Percentiles rank a stretch among this genome's conserved stretches.
Conservation (phyloP, 2,113 vertebrate genomes). For the Oenanthe oenanthe region DNA sequence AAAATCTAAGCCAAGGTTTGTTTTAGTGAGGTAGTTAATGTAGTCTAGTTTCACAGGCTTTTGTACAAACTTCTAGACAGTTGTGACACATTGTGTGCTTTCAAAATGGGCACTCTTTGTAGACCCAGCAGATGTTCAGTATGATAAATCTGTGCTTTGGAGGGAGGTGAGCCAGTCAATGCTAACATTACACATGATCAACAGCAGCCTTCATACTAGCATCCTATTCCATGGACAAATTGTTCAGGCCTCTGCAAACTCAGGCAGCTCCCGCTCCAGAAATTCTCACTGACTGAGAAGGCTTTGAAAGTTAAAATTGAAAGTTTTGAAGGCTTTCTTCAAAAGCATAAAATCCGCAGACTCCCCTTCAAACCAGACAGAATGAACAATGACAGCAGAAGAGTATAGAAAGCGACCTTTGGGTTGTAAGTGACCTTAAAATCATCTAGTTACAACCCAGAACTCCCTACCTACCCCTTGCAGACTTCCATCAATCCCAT, state of each 20-base stretch:
- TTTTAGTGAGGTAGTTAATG: not conserved
- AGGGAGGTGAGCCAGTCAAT: not conserved
- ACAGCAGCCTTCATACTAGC: not conserved
- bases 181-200: not conserved
- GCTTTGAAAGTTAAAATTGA: not conserved
- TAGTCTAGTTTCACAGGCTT: not conserved
- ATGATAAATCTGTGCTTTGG: not conserved
- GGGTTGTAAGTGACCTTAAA: not conserved
- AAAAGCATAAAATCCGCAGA: not conserved
- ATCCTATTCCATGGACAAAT: not conserved
- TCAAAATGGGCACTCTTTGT: not conserved
- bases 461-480: not conserved
- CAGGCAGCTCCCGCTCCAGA: not conserved
- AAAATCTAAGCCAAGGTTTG: not conserved
- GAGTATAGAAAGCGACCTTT: fast-evolving
- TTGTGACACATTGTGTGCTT: not conserved
- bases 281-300: not conserved
- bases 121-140: not conserved
- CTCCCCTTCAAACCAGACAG: not conserved
- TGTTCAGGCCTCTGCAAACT: not conserved
- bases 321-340: not conserved
- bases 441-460: not conserved
- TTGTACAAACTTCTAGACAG: not conserved
- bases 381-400: not conserved
- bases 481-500: not conserved